Conservation (phyloP, 2,113 vertebrate species). For the Poecile atricapillus region DNA sequence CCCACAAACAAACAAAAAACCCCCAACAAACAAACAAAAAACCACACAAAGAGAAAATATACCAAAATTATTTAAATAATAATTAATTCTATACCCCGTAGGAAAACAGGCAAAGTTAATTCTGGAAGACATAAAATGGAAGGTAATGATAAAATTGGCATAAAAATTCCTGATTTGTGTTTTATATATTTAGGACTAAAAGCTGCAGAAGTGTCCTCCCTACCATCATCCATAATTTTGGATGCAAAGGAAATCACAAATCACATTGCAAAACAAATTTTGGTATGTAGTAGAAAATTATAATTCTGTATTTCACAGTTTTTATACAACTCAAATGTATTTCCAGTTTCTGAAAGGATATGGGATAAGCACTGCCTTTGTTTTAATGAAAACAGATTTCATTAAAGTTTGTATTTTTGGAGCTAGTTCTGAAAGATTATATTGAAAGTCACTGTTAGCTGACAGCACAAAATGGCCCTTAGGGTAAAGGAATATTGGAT, state of each 20-base stretch:
- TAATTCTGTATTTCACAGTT: neutral
- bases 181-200: slow-evolving; percentile 80
- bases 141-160: neutral
- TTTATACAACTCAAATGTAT: neutral
- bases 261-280: slow-evolving; percentile 80
- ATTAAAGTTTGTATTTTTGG: neutral
- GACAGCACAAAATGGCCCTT: neutral
- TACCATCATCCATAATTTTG: slow-evolving; percentile 80
- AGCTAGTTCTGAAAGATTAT: neutral
- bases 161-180: neutral
- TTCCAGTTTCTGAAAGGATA: neutral
- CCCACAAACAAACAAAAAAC: no score
- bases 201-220: slow-evolving; percentile 88
- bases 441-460: neutral
- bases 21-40: no score
- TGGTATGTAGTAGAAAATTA: slow-evolving; percentile 73
- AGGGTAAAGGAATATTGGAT: neutral
- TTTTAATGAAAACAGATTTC: neutral
- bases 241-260: slow-evolving; percentile 84
- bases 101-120: neutral
- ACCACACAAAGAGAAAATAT: neutral
- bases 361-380: neutral
- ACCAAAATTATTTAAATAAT: neutral
- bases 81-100: neutral
- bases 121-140: neutral